Evolutionary conservation across 2,888 invertebrate species (phyloP).

Genomic region (Dascillus cervinus): DNA sequence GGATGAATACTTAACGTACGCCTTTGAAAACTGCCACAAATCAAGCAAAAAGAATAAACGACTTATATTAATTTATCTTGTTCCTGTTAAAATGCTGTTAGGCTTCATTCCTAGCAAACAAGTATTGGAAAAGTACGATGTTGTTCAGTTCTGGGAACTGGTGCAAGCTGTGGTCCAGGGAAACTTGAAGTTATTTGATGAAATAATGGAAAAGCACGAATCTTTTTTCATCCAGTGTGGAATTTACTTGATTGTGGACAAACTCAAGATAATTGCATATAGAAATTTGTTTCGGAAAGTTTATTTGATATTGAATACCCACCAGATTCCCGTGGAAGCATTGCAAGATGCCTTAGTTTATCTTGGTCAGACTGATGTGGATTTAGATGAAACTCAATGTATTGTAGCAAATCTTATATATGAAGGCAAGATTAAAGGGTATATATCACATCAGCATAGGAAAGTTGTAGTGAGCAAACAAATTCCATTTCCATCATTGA

Average conservation of each 20-base stretch:
- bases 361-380: conserved; percentile 77
- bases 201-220: conserved; percentile 79
- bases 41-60: conserved; percentile 79
- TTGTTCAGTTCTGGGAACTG: conserved; percentile 85
- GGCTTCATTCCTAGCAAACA: conserved; percentile 86
- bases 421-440: conserved; percentile 96
- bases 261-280: conserved; percentile 89
- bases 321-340: conserved; percentile 82
- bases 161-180: conserved; percentile 85
- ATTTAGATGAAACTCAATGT: conserved; percentile 92
- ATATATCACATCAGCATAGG: conserved; percentile 94
- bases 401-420: conserved; percentile 94
- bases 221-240: conserved; percentile 91
- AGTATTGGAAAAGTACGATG: conserved; percentile 80
- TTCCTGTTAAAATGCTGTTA: conserved; percentile 94
- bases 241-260: conserved; percentile 96
- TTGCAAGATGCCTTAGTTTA: conserved; percentile 76
- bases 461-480: conserved; percentile 96
- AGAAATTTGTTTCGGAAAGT: conserved; percentile 94
- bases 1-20: conserved; percentile 85
- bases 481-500: conserved; percentile 84
- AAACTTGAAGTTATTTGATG: conserved; percentile 74
- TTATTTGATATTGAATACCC: conserved; percentile 65
- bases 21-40: conserved; percentile 84
- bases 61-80: conserved; percentile 87